Conservation (phyloP, 2,888 invertebrate species). For the Frankliniella fusca region DNA sequence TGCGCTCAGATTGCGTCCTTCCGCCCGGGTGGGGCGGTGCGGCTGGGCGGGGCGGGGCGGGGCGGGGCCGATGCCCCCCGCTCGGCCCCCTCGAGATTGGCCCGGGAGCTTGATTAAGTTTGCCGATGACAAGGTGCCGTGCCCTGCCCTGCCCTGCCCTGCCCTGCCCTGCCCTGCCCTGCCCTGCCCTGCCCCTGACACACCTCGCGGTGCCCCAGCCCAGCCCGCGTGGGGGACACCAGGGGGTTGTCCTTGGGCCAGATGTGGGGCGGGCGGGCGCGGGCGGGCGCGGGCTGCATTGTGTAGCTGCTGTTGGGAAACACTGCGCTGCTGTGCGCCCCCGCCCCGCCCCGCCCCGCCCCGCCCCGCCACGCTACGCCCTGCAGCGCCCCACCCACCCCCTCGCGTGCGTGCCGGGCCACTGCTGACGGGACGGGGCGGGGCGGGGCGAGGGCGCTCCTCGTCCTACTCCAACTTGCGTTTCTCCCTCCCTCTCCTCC, state of each 20-base stretch:
- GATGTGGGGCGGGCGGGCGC: not conserved
- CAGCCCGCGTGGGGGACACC: no score
- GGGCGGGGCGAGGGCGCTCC: not conserved
- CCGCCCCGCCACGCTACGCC: not conserved
- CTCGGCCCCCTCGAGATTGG: no score
- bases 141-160: no score
- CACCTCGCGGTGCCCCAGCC: no score
- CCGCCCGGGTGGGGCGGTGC: not conserved
- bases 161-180: no score
- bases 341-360: not conserved
- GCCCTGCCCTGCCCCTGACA: no score
- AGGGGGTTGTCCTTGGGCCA: no score
- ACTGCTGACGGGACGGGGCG: not conserved
- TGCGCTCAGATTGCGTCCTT: not conserved
- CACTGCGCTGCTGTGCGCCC: not conserved
- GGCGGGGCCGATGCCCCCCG: no score
- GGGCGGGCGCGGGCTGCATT: slow-evolving; percentile 37
- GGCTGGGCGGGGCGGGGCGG: no score
- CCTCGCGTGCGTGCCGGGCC: not conserved
- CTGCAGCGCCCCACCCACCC: not conserved
- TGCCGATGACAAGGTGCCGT: no score
- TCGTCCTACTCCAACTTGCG: slow-evolving; percentile 13
- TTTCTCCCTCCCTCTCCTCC: slow-evolving; percentile 28
- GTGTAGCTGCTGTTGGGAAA: not conserved
- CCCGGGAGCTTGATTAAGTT: no score